These are phyloP conservation scores for Teinopalpus imperialis DNA, from an alignment of 2,888 invertebrate genomes.

Conservation along the genomic window DNA sequence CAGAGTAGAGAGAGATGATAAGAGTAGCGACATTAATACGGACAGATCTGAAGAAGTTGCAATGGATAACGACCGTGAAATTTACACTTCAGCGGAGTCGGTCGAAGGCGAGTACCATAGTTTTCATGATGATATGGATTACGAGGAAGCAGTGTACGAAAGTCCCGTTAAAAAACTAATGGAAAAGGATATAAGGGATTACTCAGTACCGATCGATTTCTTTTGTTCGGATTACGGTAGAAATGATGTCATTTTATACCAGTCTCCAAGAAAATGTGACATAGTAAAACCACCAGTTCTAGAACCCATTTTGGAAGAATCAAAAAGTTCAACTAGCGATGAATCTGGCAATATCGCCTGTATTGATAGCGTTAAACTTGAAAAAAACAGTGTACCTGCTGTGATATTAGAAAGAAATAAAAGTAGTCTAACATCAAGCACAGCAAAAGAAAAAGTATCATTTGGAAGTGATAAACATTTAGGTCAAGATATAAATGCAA, in stretches of 20 bases:
- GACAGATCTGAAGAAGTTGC: conserved; percentile 37
- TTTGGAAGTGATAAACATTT: neutral
- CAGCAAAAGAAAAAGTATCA: neutral
- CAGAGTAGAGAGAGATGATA: conserved; percentile 35
- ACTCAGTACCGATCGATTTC: conserved; percentile 69
- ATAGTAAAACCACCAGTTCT: conserved; percentile 40
- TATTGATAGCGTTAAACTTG: conserved; percentile 37
- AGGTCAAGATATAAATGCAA: neutral
- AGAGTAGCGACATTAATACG: conserved; percentile 20
- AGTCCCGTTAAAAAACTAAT: conserved; percentile 73
- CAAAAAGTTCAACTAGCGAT: conserved; percentile 65
- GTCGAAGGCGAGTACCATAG: conserved; percentile 75
- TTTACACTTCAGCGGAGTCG: conserved; percentile 41
- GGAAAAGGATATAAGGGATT: conserved; percentile 73
- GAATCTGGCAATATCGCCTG: conserved; percentile 49
- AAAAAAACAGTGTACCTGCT: no score
- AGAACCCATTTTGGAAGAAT: conserved; percentile 74
- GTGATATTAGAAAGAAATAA: no score
- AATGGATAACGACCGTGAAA: conserved; percentile 30
- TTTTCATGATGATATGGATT: conserved; percentile 62
- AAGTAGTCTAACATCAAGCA: no score
- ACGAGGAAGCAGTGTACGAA: conserved; percentile 60
- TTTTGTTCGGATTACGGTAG: conserved; percentile 65
- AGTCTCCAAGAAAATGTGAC: conserved; percentile 52
- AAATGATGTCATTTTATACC: conserved; percentile 44